phyloP scores from a whole-genome alignment of 2,888 invertebrate genomes.

The Strigamia crassipes region DNA sequence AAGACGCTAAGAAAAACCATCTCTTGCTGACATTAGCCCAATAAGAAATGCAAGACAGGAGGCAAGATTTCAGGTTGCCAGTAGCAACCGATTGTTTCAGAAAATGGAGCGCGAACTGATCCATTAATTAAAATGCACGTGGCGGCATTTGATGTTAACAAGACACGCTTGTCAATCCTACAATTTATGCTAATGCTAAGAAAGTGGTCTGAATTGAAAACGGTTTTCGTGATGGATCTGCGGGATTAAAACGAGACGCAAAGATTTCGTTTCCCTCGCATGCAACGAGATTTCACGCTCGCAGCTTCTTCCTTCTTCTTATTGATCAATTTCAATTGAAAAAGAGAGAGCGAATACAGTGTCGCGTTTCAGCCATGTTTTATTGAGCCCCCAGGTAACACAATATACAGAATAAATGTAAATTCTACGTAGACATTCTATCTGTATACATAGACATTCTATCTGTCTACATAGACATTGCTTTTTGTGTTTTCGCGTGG shows the following conservation, averaged over 20 bases:
- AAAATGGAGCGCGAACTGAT: background rate
- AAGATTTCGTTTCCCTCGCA: background rate
- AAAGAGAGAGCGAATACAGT: background rate
- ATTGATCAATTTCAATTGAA: background rate
- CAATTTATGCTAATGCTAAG: background rate
- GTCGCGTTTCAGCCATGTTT: background rate
- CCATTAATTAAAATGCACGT: slow-evolving; percentile 17
- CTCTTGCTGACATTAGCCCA: background rate
- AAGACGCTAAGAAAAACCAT: background rate
- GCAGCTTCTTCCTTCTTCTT: background rate
- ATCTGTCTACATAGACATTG: too few relatives aligned
- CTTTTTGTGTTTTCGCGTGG: too few relatives aligned
- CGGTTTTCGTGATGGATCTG: background rate
- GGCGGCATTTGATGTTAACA: slow-evolving; percentile 1
- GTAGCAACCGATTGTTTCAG: background rate
- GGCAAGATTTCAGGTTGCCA: slow-evolving; percentile 1
- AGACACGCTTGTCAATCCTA: background rate
- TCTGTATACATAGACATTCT: too few relatives aligned
- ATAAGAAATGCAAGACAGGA: slow-evolving; percentile 20
- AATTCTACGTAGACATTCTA: too few relatives aligned
- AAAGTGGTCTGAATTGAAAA: background rate
- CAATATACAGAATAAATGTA: too few relatives aligned
- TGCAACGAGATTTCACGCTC: background rate
- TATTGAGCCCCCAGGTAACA: too few relatives aligned
- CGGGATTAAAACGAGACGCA: background rate